phyloP scores from a whole-genome alignment of 2,888 invertebrate genomes.

The Lasioglossum malachurum region DNA sequence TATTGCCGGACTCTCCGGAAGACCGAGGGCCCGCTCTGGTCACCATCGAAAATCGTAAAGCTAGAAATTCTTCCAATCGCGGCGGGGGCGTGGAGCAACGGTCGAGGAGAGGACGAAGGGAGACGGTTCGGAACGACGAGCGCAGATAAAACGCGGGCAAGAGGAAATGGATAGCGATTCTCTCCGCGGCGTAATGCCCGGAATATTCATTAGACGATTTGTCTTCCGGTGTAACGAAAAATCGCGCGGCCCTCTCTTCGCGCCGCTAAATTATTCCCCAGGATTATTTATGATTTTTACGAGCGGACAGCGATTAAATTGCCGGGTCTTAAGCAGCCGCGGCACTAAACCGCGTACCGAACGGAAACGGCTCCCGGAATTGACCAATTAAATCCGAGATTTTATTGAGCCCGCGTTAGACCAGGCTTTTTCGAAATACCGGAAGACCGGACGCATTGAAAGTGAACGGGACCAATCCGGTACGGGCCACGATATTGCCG shows the following conservation, averaged over 20 bases:
- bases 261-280: conserved; percentile 21
- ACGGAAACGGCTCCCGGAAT: not conserved
- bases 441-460: not conserved
- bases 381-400: not conserved
- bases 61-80: not conserved
- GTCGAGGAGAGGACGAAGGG: not conserved
- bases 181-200: conserved; percentile 33
- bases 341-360: not conserved
- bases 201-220: conserved; percentile 41
- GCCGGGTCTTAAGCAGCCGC: conserved; percentile 6
- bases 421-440: not conserved
- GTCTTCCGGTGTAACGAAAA: conserved; percentile 34
- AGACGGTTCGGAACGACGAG: not conserved
- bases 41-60: not conserved
- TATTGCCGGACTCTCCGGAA: not conserved
- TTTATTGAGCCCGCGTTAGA: not conserved
- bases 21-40: not conserved
- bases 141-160: conserved; percentile 17
- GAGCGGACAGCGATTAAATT: conserved; percentile 17
- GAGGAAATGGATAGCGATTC: conserved; percentile 34
- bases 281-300: conserved; percentile 40
- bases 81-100: not conserved
- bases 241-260: conserved; percentile 10
- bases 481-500: not conserved
- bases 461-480: not conserved